These are phyloP conservation scores for Arrhamphus sclerolepis DNA, from an alignment of 2,797 vertebrate genomes.

Conservation along the genomic window DNA sequence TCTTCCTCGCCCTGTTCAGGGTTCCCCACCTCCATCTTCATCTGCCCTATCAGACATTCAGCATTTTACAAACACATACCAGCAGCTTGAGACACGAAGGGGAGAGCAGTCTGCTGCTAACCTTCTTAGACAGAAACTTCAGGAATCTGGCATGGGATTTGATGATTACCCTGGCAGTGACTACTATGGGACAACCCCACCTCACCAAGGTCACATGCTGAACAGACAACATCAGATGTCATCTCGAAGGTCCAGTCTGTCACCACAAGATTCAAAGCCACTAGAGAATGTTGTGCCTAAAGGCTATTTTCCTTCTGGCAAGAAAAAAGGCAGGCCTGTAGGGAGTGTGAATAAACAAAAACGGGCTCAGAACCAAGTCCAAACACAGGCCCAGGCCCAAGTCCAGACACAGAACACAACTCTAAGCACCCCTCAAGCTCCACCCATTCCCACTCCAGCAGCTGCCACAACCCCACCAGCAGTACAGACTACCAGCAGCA, in stretches of 20 bases:
- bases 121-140: constrained; percentile 82
- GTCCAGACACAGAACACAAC: constrained; percentile 48
- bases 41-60: constrained; percentile 86
- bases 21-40: constrained; percentile 82
- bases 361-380: constrained; percentile 83
- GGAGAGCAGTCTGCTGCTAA: constrained; percentile 82
- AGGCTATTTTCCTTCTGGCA: constrained; percentile 98
- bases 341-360: constrained; percentile 99
- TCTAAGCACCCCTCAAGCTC: constrained; percentile 43
- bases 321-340: constrained; percentile 97
- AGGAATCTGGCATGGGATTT: constrained; percentile 81
- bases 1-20: constrained; percentile 82
- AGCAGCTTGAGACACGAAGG: constrained; percentile 83
- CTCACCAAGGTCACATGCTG: constrained; percentile 78
- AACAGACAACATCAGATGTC: constrained; percentile 77
- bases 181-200: constrained; percentile 75
- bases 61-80: constrained; percentile 85
- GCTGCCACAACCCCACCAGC: constrained; percentile 40
- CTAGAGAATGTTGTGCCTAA: constrained; percentile 86
- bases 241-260: constrained; percentile 71
- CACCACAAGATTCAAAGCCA: constrained; percentile 75
- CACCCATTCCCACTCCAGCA: constrained; percentile 59
- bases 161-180: constrained; percentile 82
- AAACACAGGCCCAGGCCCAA: constrained; percentile 59
- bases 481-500: constrained; percentile 36